Conservation (phyloP, 2,113 vertebrate genomes). For the Ochotona curzoniae region DNA sequence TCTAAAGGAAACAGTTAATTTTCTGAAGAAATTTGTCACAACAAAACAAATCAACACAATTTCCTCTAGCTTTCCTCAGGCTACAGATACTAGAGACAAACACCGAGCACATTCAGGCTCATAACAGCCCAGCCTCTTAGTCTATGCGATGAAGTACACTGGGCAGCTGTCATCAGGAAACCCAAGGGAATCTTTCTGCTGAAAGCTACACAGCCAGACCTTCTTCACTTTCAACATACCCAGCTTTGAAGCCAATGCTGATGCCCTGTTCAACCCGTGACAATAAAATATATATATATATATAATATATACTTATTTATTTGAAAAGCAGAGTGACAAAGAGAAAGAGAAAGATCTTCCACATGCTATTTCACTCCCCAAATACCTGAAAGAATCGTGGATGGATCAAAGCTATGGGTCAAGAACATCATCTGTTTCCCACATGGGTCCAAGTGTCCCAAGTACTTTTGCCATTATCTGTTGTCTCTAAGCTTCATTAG, state of each 20-base stretch:
- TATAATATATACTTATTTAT: too few species aligned
- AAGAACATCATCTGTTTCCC: too few species aligned
- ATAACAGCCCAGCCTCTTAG: not conserved
- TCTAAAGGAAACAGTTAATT: constrained; percentile 8
- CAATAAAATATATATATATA: too few species aligned
- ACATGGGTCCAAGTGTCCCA: too few species aligned
- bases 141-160: not conserved
- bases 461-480: too few species aligned
- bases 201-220: not conserved
- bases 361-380: too few species aligned
- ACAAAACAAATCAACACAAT: not conserved
- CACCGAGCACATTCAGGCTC: not conserved
- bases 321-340: too few species aligned
- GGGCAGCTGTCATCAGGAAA: not conserved
- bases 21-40: not conserved
- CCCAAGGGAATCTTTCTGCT: not conserved
- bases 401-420: too few species aligned
- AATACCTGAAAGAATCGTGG: too few species aligned
- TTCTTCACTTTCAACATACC: not conserved
- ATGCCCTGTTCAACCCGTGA: not conserved
- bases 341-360: too few species aligned
- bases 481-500: too few species aligned
- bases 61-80: not conserved
- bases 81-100: not conserved
- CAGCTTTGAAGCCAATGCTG: too few species aligned